A percentile compares a stretch with the other conserved stretches of the same genome.
phyloP scores from a whole-genome alignment of 2,888 invertebrate species.

The Acleris holmiana region DNA sequence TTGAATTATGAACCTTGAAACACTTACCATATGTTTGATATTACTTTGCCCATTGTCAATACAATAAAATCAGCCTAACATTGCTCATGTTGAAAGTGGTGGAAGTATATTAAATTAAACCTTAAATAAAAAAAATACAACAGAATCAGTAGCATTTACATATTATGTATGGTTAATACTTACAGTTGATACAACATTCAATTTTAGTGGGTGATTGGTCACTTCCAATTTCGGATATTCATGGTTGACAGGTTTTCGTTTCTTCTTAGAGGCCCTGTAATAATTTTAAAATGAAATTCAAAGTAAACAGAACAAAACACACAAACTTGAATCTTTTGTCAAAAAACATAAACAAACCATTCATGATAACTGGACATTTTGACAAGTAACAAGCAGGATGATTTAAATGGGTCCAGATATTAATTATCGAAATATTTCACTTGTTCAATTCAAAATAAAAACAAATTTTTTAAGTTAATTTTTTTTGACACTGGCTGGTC shows the following conservation, averaged over 20 bases:
- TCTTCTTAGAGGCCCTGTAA: conserved; percentile 61
- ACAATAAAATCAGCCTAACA: no score
- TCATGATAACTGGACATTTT: conserved; percentile 50
- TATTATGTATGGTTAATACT: conserved; percentile 40
- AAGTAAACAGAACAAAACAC: not conserved
- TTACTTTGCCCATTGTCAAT: no score
- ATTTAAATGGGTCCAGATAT: not conserved
- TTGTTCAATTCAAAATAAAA: no score
- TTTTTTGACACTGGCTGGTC: no score
- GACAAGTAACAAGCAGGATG: not conserved
- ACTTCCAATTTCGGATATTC: conserved; percentile 66
- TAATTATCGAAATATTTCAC: not conserved
- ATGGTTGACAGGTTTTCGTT: conserved; percentile 43
- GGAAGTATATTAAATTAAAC: no score
- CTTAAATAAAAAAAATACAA: no score
- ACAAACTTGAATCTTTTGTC: not conserved
- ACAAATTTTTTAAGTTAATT: no score
- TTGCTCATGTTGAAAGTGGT: no score
- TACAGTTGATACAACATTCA: conserved; percentile 58
- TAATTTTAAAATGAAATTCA: conserved; percentile 40
- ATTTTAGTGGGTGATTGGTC: conserved; percentile 68
- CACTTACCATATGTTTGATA: no score
- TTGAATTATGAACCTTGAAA: no score
- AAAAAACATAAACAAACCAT: conserved; percentile 49
- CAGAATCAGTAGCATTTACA: no score